Evolutionary conservation across 2,888 invertebrate species (phyloP), one percentile per base, ranked within the genome.

Genomic region (Portevinia maculata): DNA sequence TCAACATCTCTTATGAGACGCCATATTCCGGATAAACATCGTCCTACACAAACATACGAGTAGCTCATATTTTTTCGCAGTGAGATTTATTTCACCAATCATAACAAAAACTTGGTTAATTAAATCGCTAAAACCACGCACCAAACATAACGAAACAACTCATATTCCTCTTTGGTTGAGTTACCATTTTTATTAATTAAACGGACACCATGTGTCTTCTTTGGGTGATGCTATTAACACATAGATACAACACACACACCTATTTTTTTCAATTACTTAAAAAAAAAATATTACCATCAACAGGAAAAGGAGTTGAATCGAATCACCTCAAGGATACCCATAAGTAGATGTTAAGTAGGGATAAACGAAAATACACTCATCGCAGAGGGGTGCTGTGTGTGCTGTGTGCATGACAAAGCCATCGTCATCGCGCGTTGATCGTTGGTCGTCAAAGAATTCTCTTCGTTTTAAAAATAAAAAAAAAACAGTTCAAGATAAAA

Each of bases 261-360:
- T 73, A 46, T 37, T 41, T 74, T n/a, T 39, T 75, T 70, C 59
- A 81, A 41, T 75, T 70, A 60, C 46, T 78, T 41, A 1, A 50
- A 15, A 48, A 30, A 28, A 41, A 9, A 2, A 11, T 0, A 19
- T 9, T 17, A 44, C 15, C 6, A 46, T 44, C 48, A 9, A 65
- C 32, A 65, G 44, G 41, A 52, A 65, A 46, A 71, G 59, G 59
- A 74, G 46, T 81, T 73, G 55, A 71, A 44, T 71, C 24, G 83
- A 71, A 78, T 83, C 67, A 83, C 83, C 78, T 83, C 62, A 78
- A 83, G 83, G 78, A 78, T 81, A 65, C 52, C 32, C 52, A 59
- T 75, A 75, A 71, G 81, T 73, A 52, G 67, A 78, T 83, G 78
- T 78, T 78, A 83, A 83, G 62, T 73, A 83, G 76, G 83, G 78